Conservation (phyloP, 2,797 vertebrate species). For the Pangasius sanitwongsei region DNA sequence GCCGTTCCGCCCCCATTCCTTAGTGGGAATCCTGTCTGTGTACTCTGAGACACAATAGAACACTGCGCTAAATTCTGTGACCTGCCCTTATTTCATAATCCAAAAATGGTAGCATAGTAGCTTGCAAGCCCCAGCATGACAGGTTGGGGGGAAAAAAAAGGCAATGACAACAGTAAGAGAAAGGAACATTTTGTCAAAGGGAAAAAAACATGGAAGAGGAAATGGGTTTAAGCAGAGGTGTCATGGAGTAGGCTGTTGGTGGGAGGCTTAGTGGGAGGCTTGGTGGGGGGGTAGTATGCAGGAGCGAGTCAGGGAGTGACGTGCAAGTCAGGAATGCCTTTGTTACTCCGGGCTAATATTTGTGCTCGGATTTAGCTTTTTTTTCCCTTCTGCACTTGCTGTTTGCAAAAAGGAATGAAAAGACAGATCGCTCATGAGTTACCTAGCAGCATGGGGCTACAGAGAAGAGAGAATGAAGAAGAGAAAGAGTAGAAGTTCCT, state of each 20-base stretch:
- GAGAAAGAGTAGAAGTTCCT: background rate
- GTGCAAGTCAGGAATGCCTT: conserved; percentile 76
- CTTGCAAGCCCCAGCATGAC: conserved; percentile 20
- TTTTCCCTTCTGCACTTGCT: conserved; percentile 65
- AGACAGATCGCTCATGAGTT: conserved; percentile 70
- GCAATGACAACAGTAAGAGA: conserved; percentile 51
- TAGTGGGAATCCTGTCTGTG: conserved; percentile 22
- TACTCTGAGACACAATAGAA: background rate
- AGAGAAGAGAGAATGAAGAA: conserved; percentile 10
- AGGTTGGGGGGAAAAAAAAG: conserved; percentile 33
- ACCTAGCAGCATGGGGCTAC: conserved; percentile 69
- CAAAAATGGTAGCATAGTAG: conserved; percentile 13
- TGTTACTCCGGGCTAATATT: conserved; percentile 78
- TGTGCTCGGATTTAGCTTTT: conserved; percentile 73
- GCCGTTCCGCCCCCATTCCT: conserved; percentile 18
- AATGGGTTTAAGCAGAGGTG: conserved; percentile 18
- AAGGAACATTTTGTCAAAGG: background rate
- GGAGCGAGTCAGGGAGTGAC: conserved; percentile 68
- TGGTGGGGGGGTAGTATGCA: conserved; percentile 28
- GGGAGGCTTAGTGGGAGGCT: background rate
- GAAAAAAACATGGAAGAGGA: background rate
- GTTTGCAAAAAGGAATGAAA: conserved; percentile 73
- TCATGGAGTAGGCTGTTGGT: conserved; percentile 15
- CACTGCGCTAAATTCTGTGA: background rate
- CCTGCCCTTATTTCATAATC: conserved; percentile 29